Base-by-base conservation (phyloP, 2,888 invertebrate species). In the Chorisops tibialis region DNA sequence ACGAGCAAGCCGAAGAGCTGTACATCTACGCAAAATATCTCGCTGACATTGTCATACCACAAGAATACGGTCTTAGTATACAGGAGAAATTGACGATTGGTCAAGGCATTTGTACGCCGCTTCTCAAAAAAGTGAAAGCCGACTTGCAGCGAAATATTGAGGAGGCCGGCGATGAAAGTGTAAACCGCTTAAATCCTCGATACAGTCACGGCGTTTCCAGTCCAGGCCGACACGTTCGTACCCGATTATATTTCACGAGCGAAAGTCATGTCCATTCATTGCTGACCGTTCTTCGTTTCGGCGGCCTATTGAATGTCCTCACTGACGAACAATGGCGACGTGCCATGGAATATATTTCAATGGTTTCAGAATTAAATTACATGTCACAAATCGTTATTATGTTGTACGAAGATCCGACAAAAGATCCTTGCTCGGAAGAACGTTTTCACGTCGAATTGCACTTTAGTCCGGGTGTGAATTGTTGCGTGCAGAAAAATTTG, bases 351-450 rank as follows among this genome's bases (percentile, higher is more conserved):
- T 99, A 98, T 75, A 90, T 99, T 21, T 93, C 93, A 18, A 93
- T 94, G 84, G 96, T 98, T 5, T 94, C 97, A 0, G 99, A 99
- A 78, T 84, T 99, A 30, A 99, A 99, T 81, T 99, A 99, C 79
- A 95, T 99, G 93, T 96, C 97, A 4, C 98, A 99, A 79, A 93
- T 99, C 63, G 97, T 97, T 1, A 93, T 99, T 22, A 96, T 99
- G 95, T 80, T 96, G 1, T 99, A 99, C 74, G 99, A 99, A 80
- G 99, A 99, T 79, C 97, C 95, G 5, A 96, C 93, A 0, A 96
- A 97, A 79, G 95, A 93, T 79, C 91, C 90, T 0, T 85, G 84
- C 58, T 94, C 94, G 0, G 93, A 94, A 73, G 93, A 93, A 76
- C 82, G 97, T 68, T 99, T 98, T 77, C 99, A 99, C 77, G 94